Conservation (phyloP, 2,113 vertebrate species). For the Cyprichromis sp. region DNA sequence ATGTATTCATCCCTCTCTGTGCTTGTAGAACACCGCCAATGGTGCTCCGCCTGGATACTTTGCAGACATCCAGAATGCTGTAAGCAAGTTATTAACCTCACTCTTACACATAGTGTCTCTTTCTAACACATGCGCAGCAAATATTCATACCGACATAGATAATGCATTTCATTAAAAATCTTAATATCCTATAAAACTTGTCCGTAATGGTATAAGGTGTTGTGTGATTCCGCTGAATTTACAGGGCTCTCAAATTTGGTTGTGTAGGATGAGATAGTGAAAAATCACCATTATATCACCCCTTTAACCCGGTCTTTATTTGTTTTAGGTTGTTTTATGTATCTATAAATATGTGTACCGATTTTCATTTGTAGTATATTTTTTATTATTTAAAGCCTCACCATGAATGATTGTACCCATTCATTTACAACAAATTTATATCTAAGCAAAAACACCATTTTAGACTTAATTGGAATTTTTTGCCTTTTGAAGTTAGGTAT, state of each 20-base stretch:
- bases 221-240: not conserved
- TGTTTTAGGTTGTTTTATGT: not conserved
- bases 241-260: not conserved
- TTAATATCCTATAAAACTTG: not conserved
- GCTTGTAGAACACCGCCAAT: conserved; percentile 63
- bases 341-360: not conserved
- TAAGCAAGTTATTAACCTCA: conserved; percentile 29
- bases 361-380: not conserved
- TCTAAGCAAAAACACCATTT: not conserved
- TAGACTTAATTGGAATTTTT: not conserved
- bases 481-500: not conserved
- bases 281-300: not conserved
- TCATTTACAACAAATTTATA: not conserved
- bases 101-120: not conserved
- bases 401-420: not conserved
- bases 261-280: not conserved
- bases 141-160: not conserved
- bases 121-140: not conserved
- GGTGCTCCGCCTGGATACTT: conserved; percentile 55
- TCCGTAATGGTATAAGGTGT: not conserved
- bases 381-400: not conserved
- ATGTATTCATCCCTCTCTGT: conserved; percentile 8
- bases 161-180: not conserved
- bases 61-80: conserved; percentile 67
- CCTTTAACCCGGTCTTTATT: not conserved